phyloP scores from a whole-genome alignment of 2,797 vertebrate genomes.

The Masticophis lateralis region DNA sequence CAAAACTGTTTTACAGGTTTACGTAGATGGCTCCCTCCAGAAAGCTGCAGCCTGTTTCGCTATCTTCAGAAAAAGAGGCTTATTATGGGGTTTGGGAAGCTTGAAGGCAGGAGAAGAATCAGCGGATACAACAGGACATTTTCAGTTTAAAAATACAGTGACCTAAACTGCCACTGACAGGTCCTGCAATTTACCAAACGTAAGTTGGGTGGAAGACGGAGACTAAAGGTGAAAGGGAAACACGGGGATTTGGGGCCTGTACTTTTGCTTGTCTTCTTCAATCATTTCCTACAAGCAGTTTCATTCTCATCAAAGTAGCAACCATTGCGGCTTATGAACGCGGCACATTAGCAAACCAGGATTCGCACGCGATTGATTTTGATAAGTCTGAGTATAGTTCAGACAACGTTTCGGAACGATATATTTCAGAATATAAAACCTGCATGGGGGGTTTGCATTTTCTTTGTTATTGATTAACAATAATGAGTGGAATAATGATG shows the following conservation, averaged over 20 bases:
- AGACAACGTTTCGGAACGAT: neutral
- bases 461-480: neutral
- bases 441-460: neutral
- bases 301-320: neutral
- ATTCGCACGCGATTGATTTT: neutral
- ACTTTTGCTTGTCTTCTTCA: slow-evolving; percentile 26
- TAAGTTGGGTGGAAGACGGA: rapidly evolving
- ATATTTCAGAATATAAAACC: neutral
- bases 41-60: neutral
- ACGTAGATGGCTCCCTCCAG: neutral
- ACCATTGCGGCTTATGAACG: neutral
- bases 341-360: neutral
- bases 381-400: neutral
- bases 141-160: slow-evolving; percentile 10
- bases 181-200: neutral
- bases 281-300: neutral
- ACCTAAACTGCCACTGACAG: slow-evolving; percentile 2
- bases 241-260: slow-evolving; percentile 21
- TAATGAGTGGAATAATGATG: neutral
- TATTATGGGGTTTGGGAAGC: slow-evolving; percentile 16
- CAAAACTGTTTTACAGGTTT: neutral
- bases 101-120: neutral
- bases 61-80: slow-evolving; percentile 28
- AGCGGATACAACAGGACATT: neutral
- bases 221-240: slow-evolving; percentile 12